Percentiles rank a stretch among this genome's conserved stretches.
Conservation (phyloP, 2,797 vertebrate species). For the Argentina silus region DNA sequence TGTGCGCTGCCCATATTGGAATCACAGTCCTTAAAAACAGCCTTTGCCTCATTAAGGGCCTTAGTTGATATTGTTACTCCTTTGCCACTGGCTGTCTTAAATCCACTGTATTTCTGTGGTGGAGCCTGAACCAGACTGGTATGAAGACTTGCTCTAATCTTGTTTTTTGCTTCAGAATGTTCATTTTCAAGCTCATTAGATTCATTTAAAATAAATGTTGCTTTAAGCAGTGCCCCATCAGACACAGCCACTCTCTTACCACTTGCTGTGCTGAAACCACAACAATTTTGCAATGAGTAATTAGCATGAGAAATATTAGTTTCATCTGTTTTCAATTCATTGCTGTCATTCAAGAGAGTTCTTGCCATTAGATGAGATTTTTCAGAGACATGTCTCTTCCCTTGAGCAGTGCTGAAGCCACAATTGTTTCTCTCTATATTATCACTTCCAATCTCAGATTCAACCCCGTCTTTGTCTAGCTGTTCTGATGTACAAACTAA, state of each 20-base stretch:
- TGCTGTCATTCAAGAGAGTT: constrained; percentile 63
- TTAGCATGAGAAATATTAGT: neutral
- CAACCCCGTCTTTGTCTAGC: neutral
- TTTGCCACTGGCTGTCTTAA: constrained; percentile 75
- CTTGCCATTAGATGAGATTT: constrained; percentile 74
- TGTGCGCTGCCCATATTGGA: constrained; percentile 19
- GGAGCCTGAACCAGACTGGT: constrained; percentile 50
- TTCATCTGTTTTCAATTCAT: constrained; percentile 29
- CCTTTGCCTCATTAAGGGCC: constrained; percentile 73
- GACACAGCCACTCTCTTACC: constrained; percentile 79
- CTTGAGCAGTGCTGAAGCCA: constrained; percentile 69
- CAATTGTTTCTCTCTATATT: constrained; percentile 18
- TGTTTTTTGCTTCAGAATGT: constrained; percentile 51
- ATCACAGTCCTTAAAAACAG: constrained; percentile 72
- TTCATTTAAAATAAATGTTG: constrained; percentile 75
- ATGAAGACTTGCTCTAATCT: neutral
- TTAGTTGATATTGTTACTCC: constrained; percentile 69
- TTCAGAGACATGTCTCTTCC: constrained; percentile 68
- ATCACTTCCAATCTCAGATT: constrained; percentile 4
- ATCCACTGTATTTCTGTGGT: constrained; percentile 54
- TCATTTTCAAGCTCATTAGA: constrained; percentile 39
- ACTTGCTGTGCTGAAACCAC: constrained; percentile 77
- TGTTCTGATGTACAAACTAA: neutral
- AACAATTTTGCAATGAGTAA: constrained; percentile 12
- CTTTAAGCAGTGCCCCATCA: constrained; percentile 74